Evolutionary conservation across 2,113 vertebrate genomes (phyloP).

Genomic region (Oxyruncus cristatus): DNA sequence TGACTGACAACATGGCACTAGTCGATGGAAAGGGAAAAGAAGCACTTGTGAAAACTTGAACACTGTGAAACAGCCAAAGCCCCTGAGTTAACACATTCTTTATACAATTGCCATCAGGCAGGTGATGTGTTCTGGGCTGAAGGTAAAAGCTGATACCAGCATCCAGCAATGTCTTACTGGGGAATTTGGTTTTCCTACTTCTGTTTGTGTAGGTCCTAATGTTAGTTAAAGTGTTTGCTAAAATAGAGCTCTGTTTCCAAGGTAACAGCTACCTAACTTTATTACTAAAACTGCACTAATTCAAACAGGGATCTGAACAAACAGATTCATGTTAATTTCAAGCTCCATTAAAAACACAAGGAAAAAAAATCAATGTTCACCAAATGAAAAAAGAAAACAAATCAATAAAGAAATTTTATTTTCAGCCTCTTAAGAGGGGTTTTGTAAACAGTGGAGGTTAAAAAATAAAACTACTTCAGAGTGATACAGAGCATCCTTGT

Average conservation of each 20-base stretch:
- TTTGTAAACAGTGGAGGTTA: conserved; percentile 17
- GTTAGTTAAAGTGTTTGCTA: conserved; percentile 32
- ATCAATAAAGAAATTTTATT: conserved; percentile 48
- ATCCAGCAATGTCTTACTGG: neutral
- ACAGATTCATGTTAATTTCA: conserved; percentile 62
- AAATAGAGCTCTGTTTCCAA: conserved; percentile 51
- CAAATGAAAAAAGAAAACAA: conserved; percentile 47
- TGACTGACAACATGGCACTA: conserved; percentile 8
- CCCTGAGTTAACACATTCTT: neutral
- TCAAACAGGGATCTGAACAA: conserved; percentile 30
- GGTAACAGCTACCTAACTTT: conserved; percentile 62
- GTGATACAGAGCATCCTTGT: neutral
- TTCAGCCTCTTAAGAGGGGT: conserved; percentile 16
- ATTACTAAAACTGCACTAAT: conserved; percentile 46
- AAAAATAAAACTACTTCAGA: neutral
- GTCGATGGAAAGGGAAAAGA: neutral
- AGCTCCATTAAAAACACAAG: conserved; percentile 62
- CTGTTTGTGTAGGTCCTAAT: conserved; percentile 1
- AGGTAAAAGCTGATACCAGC: neutral
- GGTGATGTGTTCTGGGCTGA: neutral
- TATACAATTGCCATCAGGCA: neutral
- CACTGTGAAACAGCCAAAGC: neutral
- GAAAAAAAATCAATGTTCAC: conserved; percentile 48
- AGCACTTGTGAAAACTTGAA: neutral
- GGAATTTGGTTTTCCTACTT: neutral